These are phyloP conservation scores for Arctocebus calabarensis DNA, from an alignment of 2,797 vertebrate genomes.

Conservation along the genomic window DNA sequence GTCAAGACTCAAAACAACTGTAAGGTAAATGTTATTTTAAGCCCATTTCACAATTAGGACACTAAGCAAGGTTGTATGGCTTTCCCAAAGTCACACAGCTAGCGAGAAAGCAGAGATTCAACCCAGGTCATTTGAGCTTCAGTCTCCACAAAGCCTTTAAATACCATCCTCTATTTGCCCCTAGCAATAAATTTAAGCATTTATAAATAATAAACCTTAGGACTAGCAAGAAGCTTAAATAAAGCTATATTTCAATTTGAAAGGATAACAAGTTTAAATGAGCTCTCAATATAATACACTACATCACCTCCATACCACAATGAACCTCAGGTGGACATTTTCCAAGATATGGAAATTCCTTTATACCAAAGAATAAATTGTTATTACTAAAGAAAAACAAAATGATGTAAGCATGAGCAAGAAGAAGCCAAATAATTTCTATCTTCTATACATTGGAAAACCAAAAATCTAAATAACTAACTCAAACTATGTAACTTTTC, in stretches of 20 bases:
- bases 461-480: background rate
- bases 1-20: conserved; percentile 28
- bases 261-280: conserved; percentile 13
- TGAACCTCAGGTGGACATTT: background rate
- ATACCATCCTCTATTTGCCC: background rate
- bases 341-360: background rate
- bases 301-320: background rate
- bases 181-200: background rate
- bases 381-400: conserved; percentile 18
- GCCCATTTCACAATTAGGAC: conserved; percentile 34
- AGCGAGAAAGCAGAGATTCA: background rate
- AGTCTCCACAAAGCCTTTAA: background rate
- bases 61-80: background rate
- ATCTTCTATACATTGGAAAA: background rate
- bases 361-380: conserved; percentile 11
- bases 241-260: background rate
- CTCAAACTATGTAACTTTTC: background rate
- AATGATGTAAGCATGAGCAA: conserved; percentile 24
- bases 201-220: background rate
- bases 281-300: background rate
- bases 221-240: background rate
- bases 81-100: conserved; percentile 16
- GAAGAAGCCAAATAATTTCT: conserved; percentile 10
- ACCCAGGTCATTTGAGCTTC: background rate
- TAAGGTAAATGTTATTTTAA: background rate